Evolutionary conservation across 2,888 invertebrate species (phyloP), one percentile per base, ranked within the genome.

Genomic region (Molorchus minor): DNA sequence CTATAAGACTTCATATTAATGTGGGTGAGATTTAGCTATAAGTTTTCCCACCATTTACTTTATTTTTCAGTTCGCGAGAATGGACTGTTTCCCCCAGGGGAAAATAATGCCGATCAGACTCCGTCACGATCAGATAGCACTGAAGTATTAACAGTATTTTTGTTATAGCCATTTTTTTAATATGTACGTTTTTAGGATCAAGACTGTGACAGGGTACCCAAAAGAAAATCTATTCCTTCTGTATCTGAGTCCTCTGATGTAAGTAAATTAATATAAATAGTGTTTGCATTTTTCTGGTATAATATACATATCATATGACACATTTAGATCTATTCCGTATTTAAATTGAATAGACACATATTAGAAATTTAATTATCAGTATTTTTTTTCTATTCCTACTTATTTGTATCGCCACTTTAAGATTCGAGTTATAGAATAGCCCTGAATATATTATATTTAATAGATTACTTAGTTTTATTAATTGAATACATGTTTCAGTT

Each of bases 61-160:
- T 36, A 17, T 46, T 36, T 56, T 66, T 63, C 58, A 72, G 71
- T 60, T 35, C 62, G 68, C 45, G 72, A 72, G 58, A 72, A 73
- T 65, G 71, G 73, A 13, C 56, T 67, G n/a, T 13, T 45, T 12
- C 52, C 63, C 30, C 21, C 61, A 35, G 41, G 41, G 36, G 53
- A 56, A 36, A 56, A 41, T 45, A 38, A 35, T 15, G 56, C 7
- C 15, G 35, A 54, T 10, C 54, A 58, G 44, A 54, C 41, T 40
- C 54, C 67, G 7, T 54, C 65, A 4, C 65, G 16, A 43, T 45
- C 54, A 8, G 62, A 55, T 0, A 17, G 29, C 17, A 49, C 46
- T 12, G 51, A 55, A 17, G 68, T 65, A 64, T n/a, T n/a, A n/a
- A n/a, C n/a, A n/a, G n/a, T n/a, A n/a, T n/a, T n/a, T n/a, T n/a